Conservation (phyloP, 2,888 invertebrate species). For the Pristionchus exspectatus region DNA sequence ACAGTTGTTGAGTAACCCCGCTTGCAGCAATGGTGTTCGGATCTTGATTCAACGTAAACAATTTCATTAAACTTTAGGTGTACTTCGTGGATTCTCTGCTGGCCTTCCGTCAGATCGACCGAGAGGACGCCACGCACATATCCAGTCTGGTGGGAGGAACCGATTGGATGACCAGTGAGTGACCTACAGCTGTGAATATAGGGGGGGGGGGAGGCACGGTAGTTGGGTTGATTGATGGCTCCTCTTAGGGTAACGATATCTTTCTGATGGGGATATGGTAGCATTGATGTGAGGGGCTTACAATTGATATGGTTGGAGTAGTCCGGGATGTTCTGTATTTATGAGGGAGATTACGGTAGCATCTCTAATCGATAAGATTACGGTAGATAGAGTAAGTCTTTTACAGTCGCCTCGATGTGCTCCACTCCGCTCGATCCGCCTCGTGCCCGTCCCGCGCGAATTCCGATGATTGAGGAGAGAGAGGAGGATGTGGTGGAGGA, state of each 20-base stretch:
- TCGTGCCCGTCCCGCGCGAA: background rate
- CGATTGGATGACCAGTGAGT: constrained; percentile 52
- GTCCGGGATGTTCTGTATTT: background rate
- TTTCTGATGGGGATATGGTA: too few relatives aligned
- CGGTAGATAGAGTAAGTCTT: background rate
- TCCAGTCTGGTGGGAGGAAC: constrained; percentile 22
- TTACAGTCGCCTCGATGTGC: constrained; percentile 19
- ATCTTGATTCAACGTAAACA: background rate
- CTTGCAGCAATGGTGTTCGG: too few relatives aligned
- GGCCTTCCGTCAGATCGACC: constrained; percentile 67
- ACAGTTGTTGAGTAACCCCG: too few relatives aligned
- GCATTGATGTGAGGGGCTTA: too few relatives aligned
- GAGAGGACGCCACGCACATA: constrained; percentile 27
- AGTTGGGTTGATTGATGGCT: background rate
- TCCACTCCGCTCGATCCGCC: background rate
- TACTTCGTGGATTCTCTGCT: constrained; percentile 69
- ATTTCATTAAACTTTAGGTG: background rate
- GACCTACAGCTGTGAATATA: background rate
- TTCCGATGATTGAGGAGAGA: constrained; percentile 10
- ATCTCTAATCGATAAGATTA: background rate
- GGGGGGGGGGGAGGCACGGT: background rate
- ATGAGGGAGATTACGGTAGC: background rate
- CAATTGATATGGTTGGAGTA: too few relatives aligned
- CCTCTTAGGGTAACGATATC: too few relatives aligned
- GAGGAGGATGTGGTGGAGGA: constrained; percentile 9